Conservation (phyloP, 2,888 invertebrate species). For the Cartodere bifasciata region DNA sequence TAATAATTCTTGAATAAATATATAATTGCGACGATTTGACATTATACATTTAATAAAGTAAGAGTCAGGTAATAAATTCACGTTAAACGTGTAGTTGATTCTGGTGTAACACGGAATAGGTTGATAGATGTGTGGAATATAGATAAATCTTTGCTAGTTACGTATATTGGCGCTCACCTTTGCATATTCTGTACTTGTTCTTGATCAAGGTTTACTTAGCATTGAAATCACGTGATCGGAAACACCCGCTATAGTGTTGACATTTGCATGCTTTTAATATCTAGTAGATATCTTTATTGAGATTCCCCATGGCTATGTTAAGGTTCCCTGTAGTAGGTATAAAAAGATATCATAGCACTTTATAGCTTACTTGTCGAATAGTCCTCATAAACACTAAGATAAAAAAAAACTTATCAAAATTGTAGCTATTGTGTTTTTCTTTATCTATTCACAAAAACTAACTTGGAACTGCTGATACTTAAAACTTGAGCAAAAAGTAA, state of each 20-base stretch:
- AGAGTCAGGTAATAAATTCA: conserved; percentile 5
- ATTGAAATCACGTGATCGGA: conserved; percentile 18
- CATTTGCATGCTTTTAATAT: too few relatives aligned
- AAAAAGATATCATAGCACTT: too few relatives aligned
- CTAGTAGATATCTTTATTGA: too few relatives aligned
- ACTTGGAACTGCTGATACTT: too few relatives aligned
- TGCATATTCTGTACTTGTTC: conserved; percentile 15
- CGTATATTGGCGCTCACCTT: conserved; percentile 16
- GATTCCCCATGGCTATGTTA: too few relatives aligned
- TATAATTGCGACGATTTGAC: conserved; percentile 10
- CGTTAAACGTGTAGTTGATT: conserved; percentile 8
- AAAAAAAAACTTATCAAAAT: too few relatives aligned
- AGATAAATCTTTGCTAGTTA: conserved; percentile 16
- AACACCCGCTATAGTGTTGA: conserved; percentile 17
- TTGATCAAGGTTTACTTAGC: conserved; percentile 22
- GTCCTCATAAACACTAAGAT: too few relatives aligned
- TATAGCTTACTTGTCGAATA: too few relatives aligned
- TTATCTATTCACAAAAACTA: too few relatives aligned
- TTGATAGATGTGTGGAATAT: conserved; percentile 9
- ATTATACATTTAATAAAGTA: conserved; percentile 7
- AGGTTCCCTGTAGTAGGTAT: too few relatives aligned
- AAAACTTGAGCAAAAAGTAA: too few relatives aligned
- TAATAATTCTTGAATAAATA: conserved; percentile 8
- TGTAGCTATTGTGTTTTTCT: too few relatives aligned
- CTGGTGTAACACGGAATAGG: conserved; percentile 9